Evolutionary conservation across 2,888 invertebrate species (phyloP).

Genomic region (Nymphalis urticae): DNA sequence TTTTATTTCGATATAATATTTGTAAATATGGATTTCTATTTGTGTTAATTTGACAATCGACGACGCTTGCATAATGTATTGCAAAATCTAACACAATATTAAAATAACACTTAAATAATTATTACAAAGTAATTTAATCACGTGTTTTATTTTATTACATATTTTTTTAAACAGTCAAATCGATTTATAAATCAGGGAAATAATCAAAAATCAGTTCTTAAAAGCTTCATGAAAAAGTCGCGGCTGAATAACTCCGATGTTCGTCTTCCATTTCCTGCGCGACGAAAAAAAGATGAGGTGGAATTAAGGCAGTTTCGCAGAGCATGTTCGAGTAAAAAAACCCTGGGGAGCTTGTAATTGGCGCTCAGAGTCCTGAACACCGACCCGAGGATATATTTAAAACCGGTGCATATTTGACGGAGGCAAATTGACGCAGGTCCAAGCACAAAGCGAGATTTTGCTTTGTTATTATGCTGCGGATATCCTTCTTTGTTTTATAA

Average conservation of each 20-base stretch:
- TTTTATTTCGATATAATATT: no score
- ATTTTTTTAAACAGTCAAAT: no score
- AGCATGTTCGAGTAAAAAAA: conserved; percentile 39
- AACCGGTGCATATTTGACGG: conserved; percentile 45
- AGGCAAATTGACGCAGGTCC: conserved; percentile 20
- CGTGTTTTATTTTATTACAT: no score
- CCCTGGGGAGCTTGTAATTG: conserved; percentile 54
- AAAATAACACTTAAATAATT: no score
- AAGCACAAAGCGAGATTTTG: conserved; percentile 15
- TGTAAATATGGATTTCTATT: no score
- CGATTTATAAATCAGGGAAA: background rate
- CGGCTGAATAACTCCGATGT: conserved; percentile 7
- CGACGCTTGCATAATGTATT: no score
- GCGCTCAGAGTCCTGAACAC: conserved; percentile 45
- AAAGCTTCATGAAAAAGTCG: conserved; percentile 13
- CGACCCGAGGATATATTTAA: conserved; percentile 47
- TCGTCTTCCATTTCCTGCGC: conserved; percentile 32
- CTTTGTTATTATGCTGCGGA: conserved; percentile 12
- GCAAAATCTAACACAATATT: no score
- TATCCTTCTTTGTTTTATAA: conserved; percentile 10
- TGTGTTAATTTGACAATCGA: no score
- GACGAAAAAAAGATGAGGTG: conserved; percentile 26
- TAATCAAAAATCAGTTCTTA: conserved; percentile 6
- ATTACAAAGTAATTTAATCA: no score
- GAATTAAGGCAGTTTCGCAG: conserved; percentile 27